These are phyloP conservation scores for Periophthalmodon schlosseri DNA, from an alignment of 2,113 vertebrate species.

Conservation along the genomic window DNA sequence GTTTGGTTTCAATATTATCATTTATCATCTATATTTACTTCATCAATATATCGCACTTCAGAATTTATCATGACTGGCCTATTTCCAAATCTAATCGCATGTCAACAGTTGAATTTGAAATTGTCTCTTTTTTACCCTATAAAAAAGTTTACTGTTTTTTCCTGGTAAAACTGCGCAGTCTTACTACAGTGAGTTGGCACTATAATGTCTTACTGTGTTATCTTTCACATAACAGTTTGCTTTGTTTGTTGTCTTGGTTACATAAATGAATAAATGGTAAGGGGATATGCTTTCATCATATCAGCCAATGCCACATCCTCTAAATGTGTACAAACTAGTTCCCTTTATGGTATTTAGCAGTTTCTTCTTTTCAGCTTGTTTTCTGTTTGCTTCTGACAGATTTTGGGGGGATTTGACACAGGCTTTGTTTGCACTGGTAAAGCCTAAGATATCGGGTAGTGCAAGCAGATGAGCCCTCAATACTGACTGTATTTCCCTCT, in stretches of 20 bases:
- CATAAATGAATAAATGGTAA: background rate
- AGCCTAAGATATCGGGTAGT: too few species aligned
- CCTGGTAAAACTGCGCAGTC: background rate
- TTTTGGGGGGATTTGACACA: background rate
- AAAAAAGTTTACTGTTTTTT: background rate
- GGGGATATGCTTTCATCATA: background rate
- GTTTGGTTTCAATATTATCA: too few species aligned
- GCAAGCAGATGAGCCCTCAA: background rate
- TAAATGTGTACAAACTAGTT: background rate
- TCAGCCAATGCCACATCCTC: background rate
- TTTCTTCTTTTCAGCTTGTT: background rate
- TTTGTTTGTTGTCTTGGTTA: background rate
- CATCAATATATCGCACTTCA: too few species aligned
- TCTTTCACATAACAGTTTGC: background rate
- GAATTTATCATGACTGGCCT: too few species aligned
- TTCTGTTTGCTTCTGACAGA: background rate
- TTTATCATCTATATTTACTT: too few species aligned
- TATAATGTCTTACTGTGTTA: background rate
- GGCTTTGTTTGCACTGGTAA: background rate
- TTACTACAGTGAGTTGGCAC: background rate
- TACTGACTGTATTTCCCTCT: background rate
- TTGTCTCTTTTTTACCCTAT: background rate
- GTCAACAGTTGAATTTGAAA: too few species aligned
- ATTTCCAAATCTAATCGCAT: too few species aligned
- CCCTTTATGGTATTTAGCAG: background rate